phyloP scores from a whole-genome alignment of 2,113 vertebrate species.

The Thomomys bottae region DNA sequence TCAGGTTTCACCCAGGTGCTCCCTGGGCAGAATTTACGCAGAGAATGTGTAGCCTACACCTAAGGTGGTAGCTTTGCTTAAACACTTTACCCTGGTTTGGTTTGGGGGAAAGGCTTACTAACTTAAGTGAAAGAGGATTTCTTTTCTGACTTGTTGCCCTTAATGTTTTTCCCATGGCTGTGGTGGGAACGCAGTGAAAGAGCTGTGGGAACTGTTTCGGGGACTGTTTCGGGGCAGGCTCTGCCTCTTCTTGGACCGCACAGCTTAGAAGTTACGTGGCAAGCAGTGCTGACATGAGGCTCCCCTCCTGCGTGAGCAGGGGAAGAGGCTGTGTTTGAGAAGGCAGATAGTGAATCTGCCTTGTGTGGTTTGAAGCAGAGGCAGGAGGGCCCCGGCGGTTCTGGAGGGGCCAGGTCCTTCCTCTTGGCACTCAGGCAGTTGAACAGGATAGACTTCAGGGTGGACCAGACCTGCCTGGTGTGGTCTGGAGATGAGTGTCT shows the following conservation, averaged over 20 bases:
- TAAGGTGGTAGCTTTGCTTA: background rate
- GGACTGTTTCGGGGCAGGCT: accelerated
- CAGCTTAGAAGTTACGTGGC: background rate
- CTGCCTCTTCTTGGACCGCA: accelerated
- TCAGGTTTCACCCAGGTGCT: background rate
- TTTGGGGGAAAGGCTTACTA: no score
- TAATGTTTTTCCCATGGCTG: background rate
- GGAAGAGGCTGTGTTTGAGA: background rate
- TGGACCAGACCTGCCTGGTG: no score
- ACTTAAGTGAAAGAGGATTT: background rate
- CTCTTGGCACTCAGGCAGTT: no score
- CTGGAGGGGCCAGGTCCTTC: no score
- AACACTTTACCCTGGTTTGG: no score
- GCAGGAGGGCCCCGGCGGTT: background rate
- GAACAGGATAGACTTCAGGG: background rate
- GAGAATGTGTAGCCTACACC: background rate
- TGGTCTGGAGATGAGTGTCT: no score
- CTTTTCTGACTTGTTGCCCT: background rate
- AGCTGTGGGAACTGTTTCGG: background rate
- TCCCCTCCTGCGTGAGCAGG: no score
- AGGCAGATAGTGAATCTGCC: background rate
- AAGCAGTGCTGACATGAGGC: no score
- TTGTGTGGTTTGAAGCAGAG: no score
- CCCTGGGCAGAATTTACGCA: background rate
- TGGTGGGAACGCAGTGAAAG: background rate